These are phyloP conservation scores for human (Homo sapiens) DNA, from an alignment of 2,113 vertebrate genomes.

Conservation along the genomic window GRCh38 chr2:59300001-59300500, in stretches of 20 bases:
- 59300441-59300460: constrained; percentile 46
- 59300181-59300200: constrained; percentile 7
- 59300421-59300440: constrained; percentile 44
- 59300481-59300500: constrained; percentile 40
- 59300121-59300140: not conserved
- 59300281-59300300: not conserved
- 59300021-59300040: constrained; percentile 33
- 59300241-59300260: not conserved
- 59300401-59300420: constrained; percentile 51
- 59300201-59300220: not conserved
- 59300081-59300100: not conserved
- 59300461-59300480: constrained; percentile 16
- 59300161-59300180: not conserved
- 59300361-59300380: not conserved
- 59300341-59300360: constrained; percentile 32
- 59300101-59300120: constrained; percentile 5
- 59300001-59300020: not conserved
- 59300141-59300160: not conserved
- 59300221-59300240: not conserved
- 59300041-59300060: not conserved
- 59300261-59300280: not conserved
- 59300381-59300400: not conserved
- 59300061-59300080: not conserved
- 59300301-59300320: not conserved
- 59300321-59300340: not conserved